Evolutionary conservation across 2,888 invertebrate genomes (phyloP), one percentile per base, ranked within the genome.

Genomic region (Cerceris rybyensis): DNA sequence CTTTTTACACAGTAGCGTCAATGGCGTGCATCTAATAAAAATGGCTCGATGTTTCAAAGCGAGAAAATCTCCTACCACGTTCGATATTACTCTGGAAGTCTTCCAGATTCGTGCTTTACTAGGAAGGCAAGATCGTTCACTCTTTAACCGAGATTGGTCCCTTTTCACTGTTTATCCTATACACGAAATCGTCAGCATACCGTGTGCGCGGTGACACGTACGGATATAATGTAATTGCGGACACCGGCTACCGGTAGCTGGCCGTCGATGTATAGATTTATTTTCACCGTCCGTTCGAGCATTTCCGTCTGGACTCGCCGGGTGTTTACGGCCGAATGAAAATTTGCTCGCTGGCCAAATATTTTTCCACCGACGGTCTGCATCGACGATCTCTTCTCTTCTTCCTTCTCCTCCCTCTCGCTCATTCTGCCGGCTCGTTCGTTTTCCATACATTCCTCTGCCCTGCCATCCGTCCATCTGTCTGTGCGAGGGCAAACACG

Each of bases 261-360:
- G 66, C 60, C 55, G 77, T 70, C 80, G 82, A 78, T 80, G 80
- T 75, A 78, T 70, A 75, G 81, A 86, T 88, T 86, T 88, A 88
- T 87, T 87, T 85, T 85, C 66, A 78, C 83, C 83, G 79, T 74
- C 75, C 77, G 81, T 54, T 77, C 73, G 67, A 84, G 88, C 85
- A 86, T 88, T 88, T 87, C 88, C 88, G 86, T 80, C 82, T 78
- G 79, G 80, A 70, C 75, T 78, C 70, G 64, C 69, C 80, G 68
- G 77, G 80, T 85, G 84, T 88, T 88, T 88, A 88, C 86, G 86
- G 83, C 81, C 86, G 68, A 83, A 87, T 84, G 85, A 84, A 87
- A 88, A 87, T 86, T 86, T 87, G 76, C 87, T 72, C 86, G 76
- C 60, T 70, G 59, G 81, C 82, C 87, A 86, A 88, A 88, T 85